Percentiles rank a stretch among this genome's conserved stretches.
Evolutionary conservation across 2,113 vertebrate genomes (phyloP).

Genomic region (Sinosuthora webbiana): DNA sequence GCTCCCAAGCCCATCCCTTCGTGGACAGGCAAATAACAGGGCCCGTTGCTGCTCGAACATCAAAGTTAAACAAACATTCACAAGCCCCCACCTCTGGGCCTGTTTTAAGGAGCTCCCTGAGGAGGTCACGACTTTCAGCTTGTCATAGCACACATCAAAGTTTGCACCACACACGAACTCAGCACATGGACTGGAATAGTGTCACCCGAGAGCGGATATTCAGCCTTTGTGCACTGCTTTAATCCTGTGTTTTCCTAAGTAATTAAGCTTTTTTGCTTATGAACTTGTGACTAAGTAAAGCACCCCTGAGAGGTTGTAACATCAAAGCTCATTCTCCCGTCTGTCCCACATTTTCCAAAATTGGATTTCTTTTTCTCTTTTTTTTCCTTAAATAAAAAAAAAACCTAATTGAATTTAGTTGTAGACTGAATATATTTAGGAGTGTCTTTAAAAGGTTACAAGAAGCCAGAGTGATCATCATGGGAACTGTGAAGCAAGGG

Average conservation of each 20-base stretch:
- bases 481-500: constrained; percentile 49
- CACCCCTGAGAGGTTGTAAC: constrained; percentile 73
- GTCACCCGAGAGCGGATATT: constrained; percentile 75
- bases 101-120: constrained; percentile 57
- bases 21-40: constrained; percentile 78
- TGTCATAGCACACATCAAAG: constrained; percentile 79
- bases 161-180: constrained; percentile 80
- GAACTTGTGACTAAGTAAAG: constrained; percentile 83
- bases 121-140: constrained; percentile 73
- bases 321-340: constrained; percentile 77
- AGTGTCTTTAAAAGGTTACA: constrained; percentile 57
- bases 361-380: constrained; percentile 83
- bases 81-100: constrained; percentile 29
- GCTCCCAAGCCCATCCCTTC: constrained; percentile 54
- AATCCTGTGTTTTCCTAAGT: constrained; percentile 79
- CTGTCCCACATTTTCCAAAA: constrained; percentile 75
- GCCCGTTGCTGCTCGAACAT: constrained; percentile 76
- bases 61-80: constrained; percentile 88
- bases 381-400: constrained; percentile 57
- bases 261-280: constrained; percentile 79
- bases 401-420: constrained; percentile 76
- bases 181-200: constrained; percentile 63
- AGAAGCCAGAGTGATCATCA: constrained; percentile 45
- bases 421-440: constrained; percentile 69
- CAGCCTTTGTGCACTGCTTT: constrained; percentile 69